Conservation (phyloP, 2,888 invertebrate genomes). For the Hirtodrosophila duncani region DNA sequence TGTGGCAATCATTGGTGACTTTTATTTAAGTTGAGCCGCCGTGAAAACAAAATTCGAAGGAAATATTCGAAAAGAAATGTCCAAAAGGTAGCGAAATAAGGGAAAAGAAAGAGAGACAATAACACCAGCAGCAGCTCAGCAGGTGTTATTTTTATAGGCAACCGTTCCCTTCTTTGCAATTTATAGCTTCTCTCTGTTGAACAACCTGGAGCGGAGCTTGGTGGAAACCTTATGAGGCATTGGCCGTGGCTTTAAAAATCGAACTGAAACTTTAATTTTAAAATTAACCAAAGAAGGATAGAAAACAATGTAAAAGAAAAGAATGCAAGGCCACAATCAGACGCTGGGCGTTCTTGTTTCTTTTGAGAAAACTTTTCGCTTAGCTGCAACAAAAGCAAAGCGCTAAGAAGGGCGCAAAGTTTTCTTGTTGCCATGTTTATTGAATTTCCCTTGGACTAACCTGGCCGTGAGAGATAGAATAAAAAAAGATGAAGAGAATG, state of each 20-base stretch:
- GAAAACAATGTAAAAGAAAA: no score
- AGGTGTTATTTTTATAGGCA: slow-evolving; percentile 63
- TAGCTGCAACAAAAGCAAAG: no score
- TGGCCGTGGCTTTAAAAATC: no score
- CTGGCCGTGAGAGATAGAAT: slow-evolving; percentile 6
- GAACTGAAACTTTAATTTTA: no score
- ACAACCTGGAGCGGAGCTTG: no score
- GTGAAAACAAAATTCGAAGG: slow-evolving; percentile 3
- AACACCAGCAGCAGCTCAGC: no score
- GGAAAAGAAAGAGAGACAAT: slow-evolving; percentile 44
- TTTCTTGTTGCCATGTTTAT: slow-evolving; percentile 36
- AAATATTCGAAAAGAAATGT: slow-evolving; percentile 5
- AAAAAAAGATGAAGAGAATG: background rate
- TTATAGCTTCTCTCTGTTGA: slow-evolving; percentile 42
- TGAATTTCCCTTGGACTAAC: slow-evolving; percentile 36
- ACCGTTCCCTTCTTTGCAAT: slow-evolving; percentile 28
- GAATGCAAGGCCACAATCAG: no score
- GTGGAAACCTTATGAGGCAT: no score
- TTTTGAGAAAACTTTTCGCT: no score
- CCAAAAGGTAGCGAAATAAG: slow-evolving; percentile 23
- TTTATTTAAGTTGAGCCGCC: slow-evolving; percentile 54
- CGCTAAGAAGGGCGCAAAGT: no score
- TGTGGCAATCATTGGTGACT: slow-evolving; percentile 68
- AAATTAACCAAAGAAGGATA: no score
- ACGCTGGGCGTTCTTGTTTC: no score